These are phyloP conservation scores for Sclerodermus sp. DNA, from an alignment of 2,888 invertebrate species.

Conservation along the genomic window DNA sequence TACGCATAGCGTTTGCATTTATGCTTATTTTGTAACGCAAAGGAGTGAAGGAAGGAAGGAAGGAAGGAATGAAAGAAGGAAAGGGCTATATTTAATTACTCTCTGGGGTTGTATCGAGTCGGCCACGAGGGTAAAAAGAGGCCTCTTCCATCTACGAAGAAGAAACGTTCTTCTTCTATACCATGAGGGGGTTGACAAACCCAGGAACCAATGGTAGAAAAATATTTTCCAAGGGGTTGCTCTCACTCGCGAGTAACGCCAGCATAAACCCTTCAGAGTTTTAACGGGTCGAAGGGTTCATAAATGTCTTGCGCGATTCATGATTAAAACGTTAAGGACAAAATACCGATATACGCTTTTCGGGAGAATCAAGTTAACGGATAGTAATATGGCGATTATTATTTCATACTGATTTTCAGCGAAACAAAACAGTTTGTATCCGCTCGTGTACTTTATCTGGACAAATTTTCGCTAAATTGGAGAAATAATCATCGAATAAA, in stretches of 20 bases:
- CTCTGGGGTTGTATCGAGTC: conserved; percentile 7
- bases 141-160: conserved; percentile 17
- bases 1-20: too few species aligned
- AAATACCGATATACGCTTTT: conserved; percentile 52
- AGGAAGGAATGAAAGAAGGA: neutral
- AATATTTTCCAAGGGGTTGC: conserved; percentile 52
- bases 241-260: conserved; percentile 40
- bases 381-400: too few species aligned
- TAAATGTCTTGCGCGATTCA: conserved; percentile 44
- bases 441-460: too few species aligned
- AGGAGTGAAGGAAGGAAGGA: neutral
- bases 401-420: too few species aligned
- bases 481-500: too few species aligned
- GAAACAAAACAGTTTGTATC: too few species aligned
- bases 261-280: conserved; percentile 43
- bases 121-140: conserved; percentile 10
- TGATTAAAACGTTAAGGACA: conserved; percentile 50
- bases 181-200: conserved; percentile 23
- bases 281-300: conserved; percentile 25
- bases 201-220: conserved; percentile 56
- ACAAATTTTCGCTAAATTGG: too few species aligned
- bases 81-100: conserved; percentile 32
- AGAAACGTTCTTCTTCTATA: conserved; percentile 12
- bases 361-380: too few species aligned
- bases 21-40: too few species aligned